These are phyloP conservation scores for Amniataba percoides DNA, from an alignment of 2,797 vertebrate species.

Conservation along the genomic window DNA sequence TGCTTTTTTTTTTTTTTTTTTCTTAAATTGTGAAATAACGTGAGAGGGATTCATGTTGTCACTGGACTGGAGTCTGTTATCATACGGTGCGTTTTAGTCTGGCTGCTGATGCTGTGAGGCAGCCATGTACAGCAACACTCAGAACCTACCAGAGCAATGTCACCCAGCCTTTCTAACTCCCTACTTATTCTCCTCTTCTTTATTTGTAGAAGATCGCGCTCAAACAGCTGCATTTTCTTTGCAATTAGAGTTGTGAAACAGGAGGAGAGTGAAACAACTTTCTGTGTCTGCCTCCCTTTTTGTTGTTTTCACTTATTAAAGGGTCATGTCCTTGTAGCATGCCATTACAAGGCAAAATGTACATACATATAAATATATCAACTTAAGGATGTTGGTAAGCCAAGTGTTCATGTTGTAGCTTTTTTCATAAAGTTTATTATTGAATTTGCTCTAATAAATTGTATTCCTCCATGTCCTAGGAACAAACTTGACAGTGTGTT, in stretches of 20 bases:
- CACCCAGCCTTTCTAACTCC: conserved; percentile 44
- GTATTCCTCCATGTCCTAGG: conserved; percentile 80
- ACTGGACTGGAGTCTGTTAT: conserved; percentile 46
- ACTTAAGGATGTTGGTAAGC: conserved; percentile 79
- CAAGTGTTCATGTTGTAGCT: conserved; percentile 81
- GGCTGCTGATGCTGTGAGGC: conserved; percentile 31
- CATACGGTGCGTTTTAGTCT: conserved; percentile 37
- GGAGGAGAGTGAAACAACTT: conserved; percentile 49
- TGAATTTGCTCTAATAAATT: conserved; percentile 87
- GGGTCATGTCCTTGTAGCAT: conserved; percentile 84
- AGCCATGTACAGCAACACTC: conserved; percentile 36
- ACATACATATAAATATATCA: conserved; percentile 86
- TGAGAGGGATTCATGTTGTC: conserved; percentile 45
- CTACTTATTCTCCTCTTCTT: conserved; percentile 37
- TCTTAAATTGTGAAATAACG: conserved; percentile 38
- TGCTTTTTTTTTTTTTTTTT: conserved; percentile 23
- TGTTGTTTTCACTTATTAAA: conserved; percentile 68
- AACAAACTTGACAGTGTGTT: conserved; percentile 24
- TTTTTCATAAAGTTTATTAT: conserved; percentile 85
- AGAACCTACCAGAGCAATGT: conserved; percentile 56
- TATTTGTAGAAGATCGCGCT: conserved; percentile 54
- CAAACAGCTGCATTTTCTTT: conserved; percentile 52
- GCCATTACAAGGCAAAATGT: conserved; percentile 85
- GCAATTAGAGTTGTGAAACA: conserved; percentile 51
- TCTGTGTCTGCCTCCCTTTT: conserved; percentile 33